Base-by-base conservation (phyloP, 2,797 vertebrate genomes). In the Botia kubotai region DNA sequence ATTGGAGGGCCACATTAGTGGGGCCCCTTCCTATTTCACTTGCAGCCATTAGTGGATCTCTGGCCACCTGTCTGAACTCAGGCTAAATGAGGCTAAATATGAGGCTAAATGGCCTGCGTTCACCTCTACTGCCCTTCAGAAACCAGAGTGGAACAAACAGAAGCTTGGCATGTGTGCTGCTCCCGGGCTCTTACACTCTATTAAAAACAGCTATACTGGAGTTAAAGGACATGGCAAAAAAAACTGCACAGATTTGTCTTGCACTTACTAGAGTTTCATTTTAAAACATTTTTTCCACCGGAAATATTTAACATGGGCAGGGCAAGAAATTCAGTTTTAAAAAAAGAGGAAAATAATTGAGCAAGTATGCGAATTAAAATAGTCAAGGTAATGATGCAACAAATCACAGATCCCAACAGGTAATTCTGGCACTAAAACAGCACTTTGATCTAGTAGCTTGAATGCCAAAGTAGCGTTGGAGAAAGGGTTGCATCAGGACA, bases 91-190 rank as follows among this genome's bases (percentile, higher is more conserved):
- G 90, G 88, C 79, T 88, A 92, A 90, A 86, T 89, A 92, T 91
- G 90, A 91, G 90, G 88, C 79, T 88, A 92, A 90, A 86, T 89
- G 87, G 88, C 84, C 84, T 82, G 89, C 90, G 91, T 93, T 90
- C 88, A 89, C 90, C 91, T 90, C 89, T 91, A 81, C 77, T 87
- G 91, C 92, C 89, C 91, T 91, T 90, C 89, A 89, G 89, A 65
- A 83, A 85, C 83, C 76, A 78, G 39, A 33, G 50, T 85, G 90
- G 87, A 91, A 89, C 89, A 93, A 92, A 91, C 81, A 88, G 85
- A 86, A 66, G 83, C 83, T 79, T 78, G 55, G 67, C 79, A 66
- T 84, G 83, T 80, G 46, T 86, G 80, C 89, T 86, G 79, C 82
- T 74, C 85, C 84, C 8, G 43, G 36, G 58, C 80, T 89, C 82